Conservation (phyloP, 2,113 vertebrate genomes). For the Capricornis sumatraensis region DNA sequence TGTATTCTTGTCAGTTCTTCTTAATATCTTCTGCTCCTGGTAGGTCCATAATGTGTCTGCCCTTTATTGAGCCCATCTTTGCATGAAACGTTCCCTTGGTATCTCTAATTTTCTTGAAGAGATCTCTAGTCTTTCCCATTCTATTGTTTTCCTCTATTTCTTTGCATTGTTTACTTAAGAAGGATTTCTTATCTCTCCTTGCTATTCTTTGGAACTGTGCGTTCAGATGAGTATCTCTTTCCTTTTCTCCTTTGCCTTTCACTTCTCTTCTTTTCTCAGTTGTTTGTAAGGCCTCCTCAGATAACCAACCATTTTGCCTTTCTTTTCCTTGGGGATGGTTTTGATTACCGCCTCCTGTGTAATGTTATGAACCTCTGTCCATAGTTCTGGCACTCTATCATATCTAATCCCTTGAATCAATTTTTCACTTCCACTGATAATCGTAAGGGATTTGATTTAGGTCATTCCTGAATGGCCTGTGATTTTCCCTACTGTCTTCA, state of each 20-base stretch:
- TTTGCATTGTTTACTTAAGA: background rate
- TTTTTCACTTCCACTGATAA: background rate
- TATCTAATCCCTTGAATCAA: background rate
- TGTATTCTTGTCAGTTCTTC: background rate
- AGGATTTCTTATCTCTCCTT: background rate
- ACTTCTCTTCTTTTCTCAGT: background rate
- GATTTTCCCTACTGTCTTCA: background rate
- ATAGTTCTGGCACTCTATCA: background rate
- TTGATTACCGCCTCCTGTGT: fast-evolving
- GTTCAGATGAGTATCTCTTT: background rate
- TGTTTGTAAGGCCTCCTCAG: background rate
- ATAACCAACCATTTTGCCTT: background rate
- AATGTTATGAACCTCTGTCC: background rate
- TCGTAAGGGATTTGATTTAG: background rate
- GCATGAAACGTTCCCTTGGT: background rate
- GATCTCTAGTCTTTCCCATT: background rate
- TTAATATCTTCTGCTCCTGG: background rate
- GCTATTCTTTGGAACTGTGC: background rate
- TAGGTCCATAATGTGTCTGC: background rate
- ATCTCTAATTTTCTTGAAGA: background rate
- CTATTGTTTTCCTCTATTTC: background rate
- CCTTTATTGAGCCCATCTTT: background rate
- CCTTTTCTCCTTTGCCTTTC: background rate
- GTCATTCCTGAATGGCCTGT: background rate
- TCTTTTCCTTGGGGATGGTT: background rate